A percentile compares a stretch with the other conserved stretches of the same genome.
Conservation (phyloP, 2,113 vertebrate species). For the Oryzias javanicus region DNA sequence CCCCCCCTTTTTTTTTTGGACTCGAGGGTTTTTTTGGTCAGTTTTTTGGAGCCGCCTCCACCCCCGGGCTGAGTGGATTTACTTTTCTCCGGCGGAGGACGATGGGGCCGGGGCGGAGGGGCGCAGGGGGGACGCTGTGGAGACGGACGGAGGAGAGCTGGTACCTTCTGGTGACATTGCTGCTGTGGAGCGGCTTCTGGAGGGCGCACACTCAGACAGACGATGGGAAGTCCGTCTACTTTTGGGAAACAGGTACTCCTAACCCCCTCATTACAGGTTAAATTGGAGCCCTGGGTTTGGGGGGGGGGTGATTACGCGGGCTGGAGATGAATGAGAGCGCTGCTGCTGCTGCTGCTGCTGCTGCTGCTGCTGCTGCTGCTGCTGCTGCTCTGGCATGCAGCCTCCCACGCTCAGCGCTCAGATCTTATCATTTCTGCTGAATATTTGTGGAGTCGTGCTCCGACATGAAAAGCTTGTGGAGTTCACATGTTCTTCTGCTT, state of each 20-base stretch:
- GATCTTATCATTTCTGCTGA: conserved; percentile 10
- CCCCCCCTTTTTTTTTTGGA: conserved; percentile 27
- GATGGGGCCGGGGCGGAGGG: conserved; percentile 80
- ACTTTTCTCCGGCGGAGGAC: conserved; percentile 71
- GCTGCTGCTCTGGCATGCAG: conserved; percentile 16
- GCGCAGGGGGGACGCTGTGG: conserved; percentile 46
- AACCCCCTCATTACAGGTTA: conserved; percentile 31
- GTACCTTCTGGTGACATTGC: conserved; percentile 72
- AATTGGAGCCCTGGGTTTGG: conserved; percentile 26
- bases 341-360: no score
- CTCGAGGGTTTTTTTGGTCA: conserved; percentile 12
- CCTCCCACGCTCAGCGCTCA: conserved; percentile 15
- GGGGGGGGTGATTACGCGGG: conserved; percentile 11
- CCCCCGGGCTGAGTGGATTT: conserved; percentile 64
- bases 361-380: not conserved
- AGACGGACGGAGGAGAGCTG: conserved; percentile 54
- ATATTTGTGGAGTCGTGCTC: not conserved
- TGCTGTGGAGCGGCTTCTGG: conserved; percentile 77
- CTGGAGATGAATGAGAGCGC: conserved; percentile 12
- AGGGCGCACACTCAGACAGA: conserved; percentile 76
- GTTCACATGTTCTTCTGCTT: not conserved
- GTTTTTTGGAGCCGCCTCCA: conserved; percentile 19
- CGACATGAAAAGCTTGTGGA: not conserved
- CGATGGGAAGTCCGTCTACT: conserved; percentile 85
- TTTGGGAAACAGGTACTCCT: conserved; percentile 94